phyloP scores from a whole-genome alignment of 2,888 invertebrate genomes.

The Nezara viridula region DNA sequence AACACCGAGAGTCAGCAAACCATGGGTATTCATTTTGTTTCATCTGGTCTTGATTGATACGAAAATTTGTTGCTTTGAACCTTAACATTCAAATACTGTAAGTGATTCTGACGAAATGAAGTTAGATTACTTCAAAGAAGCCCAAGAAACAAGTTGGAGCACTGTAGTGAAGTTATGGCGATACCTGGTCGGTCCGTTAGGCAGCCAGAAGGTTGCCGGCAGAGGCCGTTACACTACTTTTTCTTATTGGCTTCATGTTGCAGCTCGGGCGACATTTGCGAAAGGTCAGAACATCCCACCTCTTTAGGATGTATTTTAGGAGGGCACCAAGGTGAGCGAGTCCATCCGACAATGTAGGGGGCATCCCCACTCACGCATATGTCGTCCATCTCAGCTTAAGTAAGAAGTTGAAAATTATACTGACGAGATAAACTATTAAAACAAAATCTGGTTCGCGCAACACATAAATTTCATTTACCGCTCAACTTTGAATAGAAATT shows the following conservation, averaged over 20 bases:
- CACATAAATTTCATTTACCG: too few relatives aligned
- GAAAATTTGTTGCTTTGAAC: too few relatives aligned
- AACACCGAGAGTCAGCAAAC: too few relatives aligned
- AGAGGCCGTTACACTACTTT: not conserved
- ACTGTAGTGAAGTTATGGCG: not conserved
- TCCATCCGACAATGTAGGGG: not conserved
- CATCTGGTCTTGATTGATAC: too few relatives aligned
- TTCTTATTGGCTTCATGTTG: slow-evolving; percentile 20
- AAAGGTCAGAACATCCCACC: slow-evolving; percentile 36
- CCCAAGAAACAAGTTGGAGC: not conserved
- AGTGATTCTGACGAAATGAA: not conserved
- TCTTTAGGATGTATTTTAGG: slow-evolving; percentile 40
- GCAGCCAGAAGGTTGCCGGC: not conserved
- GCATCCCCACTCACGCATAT: not conserved
- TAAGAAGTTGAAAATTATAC: not conserved
- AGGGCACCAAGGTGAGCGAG: slow-evolving; percentile 21
- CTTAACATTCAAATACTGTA: not conserved
- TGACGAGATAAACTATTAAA: not conserved
- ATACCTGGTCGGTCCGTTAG: not conserved
- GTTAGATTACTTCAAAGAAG: not conserved
- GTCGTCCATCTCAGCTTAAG: not conserved
- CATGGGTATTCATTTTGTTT: too few relatives aligned
- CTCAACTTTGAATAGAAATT: too few relatives aligned
- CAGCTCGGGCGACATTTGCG: slow-evolving; percentile 32
- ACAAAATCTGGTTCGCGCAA: too few relatives aligned